A percentile compares a stretch with the other conserved stretches of the same genome.
Conservation (phyloP, 2,797 vertebrate species). For the Mallotus villosus region DNA sequence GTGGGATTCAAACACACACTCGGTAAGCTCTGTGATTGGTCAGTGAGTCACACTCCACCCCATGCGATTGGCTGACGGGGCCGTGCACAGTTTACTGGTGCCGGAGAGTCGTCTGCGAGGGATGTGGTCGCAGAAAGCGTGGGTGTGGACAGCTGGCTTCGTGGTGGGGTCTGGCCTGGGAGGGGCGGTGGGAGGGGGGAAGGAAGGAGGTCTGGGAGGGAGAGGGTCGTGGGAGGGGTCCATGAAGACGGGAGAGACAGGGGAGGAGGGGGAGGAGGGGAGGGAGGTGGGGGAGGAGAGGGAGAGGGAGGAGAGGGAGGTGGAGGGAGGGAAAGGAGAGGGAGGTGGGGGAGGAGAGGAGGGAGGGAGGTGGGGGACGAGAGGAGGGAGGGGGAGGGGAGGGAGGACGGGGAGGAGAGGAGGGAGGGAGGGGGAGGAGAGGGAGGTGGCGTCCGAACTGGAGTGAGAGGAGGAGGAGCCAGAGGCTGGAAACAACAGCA, state of each 20-base stretch:
- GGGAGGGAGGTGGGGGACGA: conserved; percentile 66
- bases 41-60: conserved; percentile 50
- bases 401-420: conserved; percentile 74
- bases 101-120: conserved; percentile 76
- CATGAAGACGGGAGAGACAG: conserved; percentile 78
- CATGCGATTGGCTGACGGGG: conserved; percentile 51
- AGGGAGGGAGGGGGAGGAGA: conserved; percentile 73
- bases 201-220: conserved; percentile 55
- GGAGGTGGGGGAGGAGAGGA: conserved; percentile 70
- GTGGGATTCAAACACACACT: conserved; percentile 8
- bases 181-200: conserved; percentile 67
- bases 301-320: conserved; percentile 74
- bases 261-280: conserved; percentile 76
- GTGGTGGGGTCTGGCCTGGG: conserved; percentile 61
- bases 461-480: conserved; percentile 88
- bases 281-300: conserved; percentile 73
- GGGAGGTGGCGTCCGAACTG: conserved; percentile 82
- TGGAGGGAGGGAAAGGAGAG: conserved; percentile 71
- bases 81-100: conserved; percentile 75
- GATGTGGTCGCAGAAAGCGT: conserved; percentile 81
- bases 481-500: conserved; percentile 82
- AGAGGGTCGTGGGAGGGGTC: conserved; percentile 74
- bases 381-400: conserved; percentile 67
- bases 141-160: conserved; percentile 69
- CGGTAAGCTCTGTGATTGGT: conserved; percentile 9